phyloP scores from a whole-genome alignment of 2,797 vertebrate species.

The Gallinago nigripennis region DNA sequence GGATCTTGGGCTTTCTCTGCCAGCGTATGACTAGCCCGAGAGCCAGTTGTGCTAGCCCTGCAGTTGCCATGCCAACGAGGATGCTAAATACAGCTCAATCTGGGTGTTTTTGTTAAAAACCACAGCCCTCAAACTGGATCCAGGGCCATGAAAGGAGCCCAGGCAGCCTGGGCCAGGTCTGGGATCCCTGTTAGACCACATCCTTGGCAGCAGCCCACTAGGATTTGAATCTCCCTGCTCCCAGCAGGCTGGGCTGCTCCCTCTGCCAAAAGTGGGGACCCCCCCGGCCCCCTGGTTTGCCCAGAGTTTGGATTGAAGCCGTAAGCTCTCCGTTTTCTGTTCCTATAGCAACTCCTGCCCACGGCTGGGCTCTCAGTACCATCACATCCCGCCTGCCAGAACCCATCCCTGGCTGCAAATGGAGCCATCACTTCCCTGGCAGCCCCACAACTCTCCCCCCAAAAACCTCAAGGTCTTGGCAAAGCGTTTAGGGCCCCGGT shows the following conservation, averaged over 20 bases:
- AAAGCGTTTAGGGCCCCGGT: background rate
- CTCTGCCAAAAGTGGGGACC: background rate
- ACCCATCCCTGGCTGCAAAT: background rate
- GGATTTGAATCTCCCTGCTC: background rate
- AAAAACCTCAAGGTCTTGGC: background rate
- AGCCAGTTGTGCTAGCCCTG: background rate
- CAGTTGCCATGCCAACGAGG: background rate
- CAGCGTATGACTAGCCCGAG: background rate
- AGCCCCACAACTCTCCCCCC: background rate
- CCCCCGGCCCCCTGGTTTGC: background rate
- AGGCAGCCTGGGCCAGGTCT: accelerated
- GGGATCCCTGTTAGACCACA: background rate
- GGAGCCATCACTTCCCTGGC: background rate
- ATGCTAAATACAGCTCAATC: background rate
- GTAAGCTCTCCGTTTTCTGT: background rate
- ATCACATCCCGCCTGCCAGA: background rate
- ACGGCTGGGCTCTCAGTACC: background rate
- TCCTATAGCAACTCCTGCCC: constrained; percentile 54
- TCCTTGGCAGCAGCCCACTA: background rate
- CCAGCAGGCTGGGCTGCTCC: background rate
- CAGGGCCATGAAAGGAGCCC: background rate
- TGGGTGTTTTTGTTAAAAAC: background rate
- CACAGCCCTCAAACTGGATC: background rate
- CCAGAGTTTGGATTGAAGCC: background rate
- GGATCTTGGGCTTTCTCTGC: background rate